Base-by-base conservation (phyloP, 2,113 vertebrate species). In the Tragelaphus buxtoni region DNA sequence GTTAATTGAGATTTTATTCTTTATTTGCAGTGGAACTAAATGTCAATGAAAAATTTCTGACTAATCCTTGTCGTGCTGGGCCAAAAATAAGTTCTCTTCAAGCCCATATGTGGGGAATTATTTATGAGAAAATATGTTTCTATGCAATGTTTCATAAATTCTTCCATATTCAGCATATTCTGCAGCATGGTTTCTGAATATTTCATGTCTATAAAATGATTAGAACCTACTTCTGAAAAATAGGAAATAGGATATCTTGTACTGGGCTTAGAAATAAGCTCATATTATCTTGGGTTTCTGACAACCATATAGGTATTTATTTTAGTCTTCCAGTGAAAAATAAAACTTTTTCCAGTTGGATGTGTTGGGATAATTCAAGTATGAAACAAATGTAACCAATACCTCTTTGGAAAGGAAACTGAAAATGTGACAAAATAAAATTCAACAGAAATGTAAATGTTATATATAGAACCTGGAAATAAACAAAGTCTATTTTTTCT, bases 71-170 rank as follows among this genome's bases (percentile, higher is more conserved):
- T 90, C 61, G 77, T 61, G n/a, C 20, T 65, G 55, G 77, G 39
- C 30, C 47, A 91, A 89, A 90, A 87, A 58, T 35, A 79, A 61
- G 65, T 84, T 69, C 35, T 91, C 9, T 76, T 85, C 2, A 80
- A 81, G 35, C 7, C 20, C 47, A 88, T 39, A 63, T 65, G 17
- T 61, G 17, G 63, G 58, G 60, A 90, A 85, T 69, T 91, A 87
- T 92, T 94, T 91, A 85, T 94, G 85, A 96, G 45, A 60, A 55
- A 97, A 80, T 55, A 91, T 58, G 76, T 95, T 88, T 53, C 42
- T 84, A 35, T 93, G 94, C 35, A 96, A 58, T 94, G 51, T 95
- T 95, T 95, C 39, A 92, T 94, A 92, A 87, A 93, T 93, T 94
- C 51, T 96, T 94, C 72, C 89, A 85, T 93, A 97, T 95, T 97